Evolutionary conservation across 2,888 invertebrate species (phyloP).

Genomic region (Diadegma fenestrale): DNA sequence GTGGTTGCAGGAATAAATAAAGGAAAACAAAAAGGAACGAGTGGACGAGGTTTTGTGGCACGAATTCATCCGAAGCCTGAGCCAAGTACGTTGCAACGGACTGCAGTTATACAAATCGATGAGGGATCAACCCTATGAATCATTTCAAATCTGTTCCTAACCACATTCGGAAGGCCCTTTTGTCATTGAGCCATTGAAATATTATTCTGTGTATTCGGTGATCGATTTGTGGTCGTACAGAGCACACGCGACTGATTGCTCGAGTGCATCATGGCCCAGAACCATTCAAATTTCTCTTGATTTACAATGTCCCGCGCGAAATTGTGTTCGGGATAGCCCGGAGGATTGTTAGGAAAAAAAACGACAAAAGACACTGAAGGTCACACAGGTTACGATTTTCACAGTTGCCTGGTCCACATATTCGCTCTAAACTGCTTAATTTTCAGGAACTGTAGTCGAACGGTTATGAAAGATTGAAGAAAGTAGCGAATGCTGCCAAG

Average conservation of each 20-base stretch:
- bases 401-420: background rate
- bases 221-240: conserved; percentile 46
- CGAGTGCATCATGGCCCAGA: background rate
- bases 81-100: conserved; percentile 21
- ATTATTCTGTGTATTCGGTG: background rate
- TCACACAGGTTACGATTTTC: background rate
- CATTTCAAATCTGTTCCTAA: background rate
- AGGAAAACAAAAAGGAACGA: background rate
- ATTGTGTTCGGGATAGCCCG: background rate
- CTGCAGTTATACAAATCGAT: conserved; percentile 30
- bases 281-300: background rate
- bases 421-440: background rate
- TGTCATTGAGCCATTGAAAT: conserved; percentile 1
- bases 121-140: background rate
- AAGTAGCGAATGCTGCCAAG: background rate
- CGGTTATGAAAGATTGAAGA: background rate
- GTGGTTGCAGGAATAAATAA: background rate
- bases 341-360: background rate
- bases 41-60: background rate
- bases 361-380: background rate
- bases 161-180: conserved; percentile 1
- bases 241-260: conserved; percentile 11
- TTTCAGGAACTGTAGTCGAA: background rate
- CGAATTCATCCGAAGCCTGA: background rate
- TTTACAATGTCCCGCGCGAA: background rate